Conservation (phyloP, 2,797 vertebrate species). For the Acipenser transmontanus region DNA sequence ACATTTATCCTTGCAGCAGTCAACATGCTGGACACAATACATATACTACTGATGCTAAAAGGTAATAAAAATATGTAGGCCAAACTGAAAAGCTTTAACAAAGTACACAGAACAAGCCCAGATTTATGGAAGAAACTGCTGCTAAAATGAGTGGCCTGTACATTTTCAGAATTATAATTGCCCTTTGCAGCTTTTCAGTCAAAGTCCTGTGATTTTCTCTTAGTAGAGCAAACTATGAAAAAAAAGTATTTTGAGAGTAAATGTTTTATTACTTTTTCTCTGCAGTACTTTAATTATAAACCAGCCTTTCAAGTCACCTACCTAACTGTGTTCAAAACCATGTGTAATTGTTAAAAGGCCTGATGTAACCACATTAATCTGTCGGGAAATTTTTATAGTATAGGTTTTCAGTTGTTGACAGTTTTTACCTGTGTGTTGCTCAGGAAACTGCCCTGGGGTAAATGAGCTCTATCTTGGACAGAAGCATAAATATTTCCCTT, state of each 20-base stretch:
- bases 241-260: too few relatives aligned
- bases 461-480: slow-evolving; percentile 77
- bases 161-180: slow-evolving; percentile 65
- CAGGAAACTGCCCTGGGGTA: slow-evolving; percentile 61
- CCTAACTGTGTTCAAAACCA: too few relatives aligned
- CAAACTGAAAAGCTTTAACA: slow-evolving; percentile 45
- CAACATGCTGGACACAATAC: background rate
- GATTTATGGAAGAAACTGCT: slow-evolving; percentile 62
- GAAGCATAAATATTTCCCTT: slow-evolving; percentile 87
- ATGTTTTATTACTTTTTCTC: too few relatives aligned
- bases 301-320: background rate
- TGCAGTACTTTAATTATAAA: background rate
- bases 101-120: slow-evolving; percentile 50
- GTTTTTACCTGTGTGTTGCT: slow-evolving; percentile 58
- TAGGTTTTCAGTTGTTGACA: slow-evolving; percentile 54
- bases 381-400: slow-evolving; percentile 1
- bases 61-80: slow-evolving; percentile 37
- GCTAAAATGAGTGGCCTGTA: slow-evolving; percentile 56
- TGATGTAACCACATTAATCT: slow-evolving; percentile 15
- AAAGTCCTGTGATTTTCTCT: slow-evolving; percentile 18
- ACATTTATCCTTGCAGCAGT: slow-evolving; percentile 1
- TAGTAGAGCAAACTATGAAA: too few relatives aligned
- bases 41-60: slow-evolving; percentile 32
- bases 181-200: slow-evolving; percentile 71
- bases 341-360: slow-evolving; percentile 20